These are phyloP conservation scores for Darevskia nairensis DNA, from an alignment of 2,797 vertebrate genomes.

Conservation along the genomic window DNA sequence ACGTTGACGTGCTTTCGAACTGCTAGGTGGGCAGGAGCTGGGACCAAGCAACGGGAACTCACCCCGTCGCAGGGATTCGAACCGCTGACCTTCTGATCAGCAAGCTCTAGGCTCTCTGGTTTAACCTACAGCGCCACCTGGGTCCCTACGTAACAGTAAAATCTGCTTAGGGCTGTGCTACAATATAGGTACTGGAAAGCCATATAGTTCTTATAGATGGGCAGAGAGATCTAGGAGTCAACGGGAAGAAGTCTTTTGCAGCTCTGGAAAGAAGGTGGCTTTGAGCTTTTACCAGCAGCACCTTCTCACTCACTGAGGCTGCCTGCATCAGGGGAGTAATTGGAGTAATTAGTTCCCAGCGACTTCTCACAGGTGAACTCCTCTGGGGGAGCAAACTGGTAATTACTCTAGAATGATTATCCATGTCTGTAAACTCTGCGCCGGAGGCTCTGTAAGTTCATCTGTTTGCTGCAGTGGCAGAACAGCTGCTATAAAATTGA, in stretches of 20 bases:
- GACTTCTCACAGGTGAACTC: constrained; percentile 50
- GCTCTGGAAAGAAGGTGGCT: background rate
- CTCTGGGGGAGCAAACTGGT: constrained; percentile 51
- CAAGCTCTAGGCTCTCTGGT: no score
- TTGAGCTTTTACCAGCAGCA: constrained; percentile 29
- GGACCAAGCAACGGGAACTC: no score
- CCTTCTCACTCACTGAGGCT: background rate
- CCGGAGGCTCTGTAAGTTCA: constrained; percentile 50
- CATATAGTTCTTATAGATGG: background rate
- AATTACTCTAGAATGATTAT: constrained; percentile 67
- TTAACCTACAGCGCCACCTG: no score
- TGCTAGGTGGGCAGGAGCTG: no score
- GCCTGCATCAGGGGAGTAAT: constrained; percentile 57
- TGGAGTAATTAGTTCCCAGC: constrained; percentile 64
- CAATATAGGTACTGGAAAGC: background rate
- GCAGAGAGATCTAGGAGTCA: background rate
- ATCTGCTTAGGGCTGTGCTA: background rate
- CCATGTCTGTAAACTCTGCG: background rate
- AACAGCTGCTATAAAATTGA: constrained; percentile 35
- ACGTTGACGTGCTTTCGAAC: no score
- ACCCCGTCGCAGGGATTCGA: no score
- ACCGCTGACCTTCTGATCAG: no score
- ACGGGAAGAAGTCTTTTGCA: background rate
- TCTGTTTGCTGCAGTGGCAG: background rate
- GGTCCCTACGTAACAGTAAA: background rate